Base-by-base conservation (phyloP, 2,113 vertebrate species). In the Pseudolaguvia tuberculata region DNA sequence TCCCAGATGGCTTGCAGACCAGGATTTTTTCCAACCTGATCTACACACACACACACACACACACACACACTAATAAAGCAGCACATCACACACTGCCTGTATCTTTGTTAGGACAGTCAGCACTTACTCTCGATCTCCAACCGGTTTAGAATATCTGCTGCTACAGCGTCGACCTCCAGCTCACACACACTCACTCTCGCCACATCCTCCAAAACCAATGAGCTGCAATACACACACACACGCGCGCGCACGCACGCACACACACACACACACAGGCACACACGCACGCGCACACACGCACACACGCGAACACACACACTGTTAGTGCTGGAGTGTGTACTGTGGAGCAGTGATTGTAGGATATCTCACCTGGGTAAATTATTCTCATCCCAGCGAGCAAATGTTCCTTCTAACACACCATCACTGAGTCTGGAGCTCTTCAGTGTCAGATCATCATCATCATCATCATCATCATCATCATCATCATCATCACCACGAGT, bases 1-100 rank as follows among this genome's bases (percentile, higher is more conserved):
- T 99, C 96, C 97, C 97, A 99, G 87, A 99, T 98, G 72, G 92
- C 93, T 82, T 96, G 96, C 21, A 99, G 91, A 27, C 97, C 97
- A 20, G 97, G 97, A 79, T 99, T 98, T 83, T 88, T 92, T 79
- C 94, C 96, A 80, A 96, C 93, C 85, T 97, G 94, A 92, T 87
- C 97, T 99, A 84, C 74, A 12, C 35, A 53, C 29, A 69, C 75
- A 13, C 29, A 76, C 63, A 79, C 50, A 52, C 39, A 31, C 73
- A 75, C 42, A 69, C 39, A 67, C 51, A 55, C 47, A 62, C 47
- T 52, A 8, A 65, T n/a, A 55, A 9, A 67, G 9, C 7, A 13
- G 42, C 14, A 15, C 61, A 10, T 5, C 13, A 18, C 3, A 9
- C 35, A 15, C 35, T 21, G 9, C 59, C 31, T 62, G 12, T 14